Percentiles rank a stretch among this genome's conserved stretches.
phyloP scores from a whole-genome alignment of 2,797 vertebrate species.

The Vespertilio murinus region DNA sequence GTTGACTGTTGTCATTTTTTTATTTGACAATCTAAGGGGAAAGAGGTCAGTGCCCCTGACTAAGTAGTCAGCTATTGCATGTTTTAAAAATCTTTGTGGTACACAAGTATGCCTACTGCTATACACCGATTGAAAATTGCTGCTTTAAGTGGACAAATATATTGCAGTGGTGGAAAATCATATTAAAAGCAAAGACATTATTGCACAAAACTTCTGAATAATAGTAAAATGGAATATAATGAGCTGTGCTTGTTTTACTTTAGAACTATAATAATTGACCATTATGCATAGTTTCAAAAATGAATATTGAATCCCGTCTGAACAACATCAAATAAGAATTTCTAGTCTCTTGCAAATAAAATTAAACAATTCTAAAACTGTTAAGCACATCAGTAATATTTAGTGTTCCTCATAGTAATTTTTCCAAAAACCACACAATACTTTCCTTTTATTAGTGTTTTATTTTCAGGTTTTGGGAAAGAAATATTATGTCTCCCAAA shows the following conservation, averaged over 20 bases:
- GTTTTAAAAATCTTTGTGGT: not conserved
- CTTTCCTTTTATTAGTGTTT: not conserved
- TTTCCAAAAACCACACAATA: not conserved
- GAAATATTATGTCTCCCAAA: not conserved
- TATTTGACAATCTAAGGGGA: not conserved
- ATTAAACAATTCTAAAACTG: not conserved
- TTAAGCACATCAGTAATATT: not conserved
- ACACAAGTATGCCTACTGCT: not conserved
- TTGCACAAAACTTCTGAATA: slow-evolving; percentile 26
- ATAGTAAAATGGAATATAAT: not conserved
- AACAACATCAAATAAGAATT: not conserved
- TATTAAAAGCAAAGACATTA: not conserved
- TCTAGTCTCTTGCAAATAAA: not conserved
- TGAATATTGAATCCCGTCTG: not conserved
- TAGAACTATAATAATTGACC: not conserved
- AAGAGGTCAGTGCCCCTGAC: not conserved
- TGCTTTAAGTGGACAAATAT: not conserved
- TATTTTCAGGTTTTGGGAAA: not conserved
- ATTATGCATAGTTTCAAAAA: not conserved
- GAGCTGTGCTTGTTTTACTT: not conserved
- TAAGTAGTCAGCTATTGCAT: not conserved
- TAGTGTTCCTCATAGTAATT: not conserved
- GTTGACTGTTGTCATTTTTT: not conserved
- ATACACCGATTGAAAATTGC: not conserved
- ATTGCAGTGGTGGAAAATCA: not conserved